A percentile compares a stretch with the other conserved stretches of the same genome.
These are phyloP conservation scores for Ophion slaviceki DNA, from an alignment of 2,888 invertebrate genomes.

Conservation along the genomic window DNA sequence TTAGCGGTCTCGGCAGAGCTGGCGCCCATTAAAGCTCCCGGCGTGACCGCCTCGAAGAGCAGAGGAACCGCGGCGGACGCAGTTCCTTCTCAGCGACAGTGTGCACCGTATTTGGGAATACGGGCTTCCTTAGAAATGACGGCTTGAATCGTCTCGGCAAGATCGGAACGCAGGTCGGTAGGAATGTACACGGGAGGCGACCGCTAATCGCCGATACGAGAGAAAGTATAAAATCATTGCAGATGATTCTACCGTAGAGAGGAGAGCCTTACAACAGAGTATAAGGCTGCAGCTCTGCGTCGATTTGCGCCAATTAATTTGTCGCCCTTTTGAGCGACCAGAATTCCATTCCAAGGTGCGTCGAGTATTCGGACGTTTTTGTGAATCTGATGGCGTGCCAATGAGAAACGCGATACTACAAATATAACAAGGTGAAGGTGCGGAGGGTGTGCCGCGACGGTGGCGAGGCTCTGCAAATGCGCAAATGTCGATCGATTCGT, in stretches of 20 bases:
- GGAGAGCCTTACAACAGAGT: slow-evolving; percentile 93
- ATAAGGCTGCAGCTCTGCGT: slow-evolving; percentile 93
- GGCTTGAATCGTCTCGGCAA: slow-evolving; percentile 94
- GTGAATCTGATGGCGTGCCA: slow-evolving; percentile 97
- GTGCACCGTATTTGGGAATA: slow-evolving; percentile 96
- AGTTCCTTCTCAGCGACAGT: slow-evolving; percentile 98
- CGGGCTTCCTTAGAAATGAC: slow-evolving; percentile 95
- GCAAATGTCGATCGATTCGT: too few relatives aligned
- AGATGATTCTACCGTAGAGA: slow-evolving; percentile 97
- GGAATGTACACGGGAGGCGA: too few relatives aligned
- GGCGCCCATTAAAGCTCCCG: slow-evolving; percentile 75
- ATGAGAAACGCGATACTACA: slow-evolving; percentile 96
- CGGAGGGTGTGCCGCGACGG: too few relatives aligned
- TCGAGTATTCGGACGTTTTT: slow-evolving; percentile 98
- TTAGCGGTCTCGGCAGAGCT: not conserved
- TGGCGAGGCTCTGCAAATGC: too few relatives aligned
- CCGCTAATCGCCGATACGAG: not conserved
- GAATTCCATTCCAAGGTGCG: slow-evolving; percentile 91
- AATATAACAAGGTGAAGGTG: too few relatives aligned
- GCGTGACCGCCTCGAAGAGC: slow-evolving; percentile 86
- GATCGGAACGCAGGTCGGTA: slow-evolving; percentile 89
- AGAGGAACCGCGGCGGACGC: slow-evolving; percentile 95
- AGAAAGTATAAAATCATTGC: slow-evolving; percentile 77
- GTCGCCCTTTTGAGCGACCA: slow-evolving; percentile 95
- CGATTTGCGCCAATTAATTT: slow-evolving; percentile 97